These are phyloP conservation scores for Anthoscopus minutus DNA, from an alignment of 2,113 vertebrate genomes.

Conservation along the genomic window DNA sequence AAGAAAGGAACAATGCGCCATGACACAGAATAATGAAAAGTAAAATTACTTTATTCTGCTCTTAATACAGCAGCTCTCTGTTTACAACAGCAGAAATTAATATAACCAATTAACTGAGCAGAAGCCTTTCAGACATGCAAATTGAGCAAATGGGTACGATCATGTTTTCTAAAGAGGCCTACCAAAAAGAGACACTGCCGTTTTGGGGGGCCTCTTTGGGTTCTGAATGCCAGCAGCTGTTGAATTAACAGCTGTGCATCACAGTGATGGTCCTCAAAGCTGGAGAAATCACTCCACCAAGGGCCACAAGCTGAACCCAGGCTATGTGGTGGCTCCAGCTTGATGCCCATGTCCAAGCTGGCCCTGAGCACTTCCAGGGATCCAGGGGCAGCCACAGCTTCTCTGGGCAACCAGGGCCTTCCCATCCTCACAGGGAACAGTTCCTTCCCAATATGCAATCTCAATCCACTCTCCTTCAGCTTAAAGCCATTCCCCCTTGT, in stretches of 20 bases:
- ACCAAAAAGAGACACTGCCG: not conserved
- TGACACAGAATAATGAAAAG: not conserved
- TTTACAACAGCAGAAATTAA: slow-evolving; percentile 17
- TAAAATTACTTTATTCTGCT: slow-evolving; percentile 27
- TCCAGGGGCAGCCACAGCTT: not conserved
- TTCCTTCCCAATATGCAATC: not conserved
- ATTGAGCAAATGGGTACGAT: not conserved
- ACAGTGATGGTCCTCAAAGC: not conserved
- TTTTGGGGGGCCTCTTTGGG: not conserved
- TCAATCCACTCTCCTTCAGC: not conserved
- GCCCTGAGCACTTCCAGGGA: not conserved
- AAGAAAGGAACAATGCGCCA: not conserved
- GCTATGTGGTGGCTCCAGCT: fast-evolving
- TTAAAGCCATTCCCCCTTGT: not conserved
- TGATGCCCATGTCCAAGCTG: not conserved
- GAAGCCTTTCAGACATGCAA: slow-evolving; percentile 35
- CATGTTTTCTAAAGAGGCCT: not conserved
- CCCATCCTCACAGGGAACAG: not conserved
- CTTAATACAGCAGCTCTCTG: not conserved
- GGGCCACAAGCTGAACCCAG: not conserved
- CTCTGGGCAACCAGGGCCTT: not conserved
- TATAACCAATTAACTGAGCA: slow-evolving; percentile 22
- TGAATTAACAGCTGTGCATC: not conserved
- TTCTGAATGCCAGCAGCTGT: not conserved
- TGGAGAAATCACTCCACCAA: not conserved